These are phyloP conservation scores for Tetragonula carbonaria DNA, from an alignment of 2,888 invertebrate genomes.

Conservation along the genomic window DNA sequence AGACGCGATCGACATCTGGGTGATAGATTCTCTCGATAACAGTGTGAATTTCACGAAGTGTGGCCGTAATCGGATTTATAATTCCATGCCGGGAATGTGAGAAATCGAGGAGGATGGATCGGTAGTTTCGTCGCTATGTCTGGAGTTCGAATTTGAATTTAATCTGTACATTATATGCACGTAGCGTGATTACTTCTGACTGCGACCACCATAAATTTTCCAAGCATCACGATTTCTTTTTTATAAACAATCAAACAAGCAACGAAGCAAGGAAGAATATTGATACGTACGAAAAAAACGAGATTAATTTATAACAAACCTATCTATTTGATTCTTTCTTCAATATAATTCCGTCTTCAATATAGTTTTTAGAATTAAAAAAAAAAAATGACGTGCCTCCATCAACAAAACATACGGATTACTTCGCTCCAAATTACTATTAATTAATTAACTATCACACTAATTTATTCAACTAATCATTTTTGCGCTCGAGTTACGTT, in stretches of 20 bases:
- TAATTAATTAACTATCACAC: neutral
- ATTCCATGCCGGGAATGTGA: conserved; percentile 12
- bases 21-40: conserved; percentile 15
- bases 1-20: conserved; percentile 23
- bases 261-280: too few species aligned
- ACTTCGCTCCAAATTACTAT: neutral
- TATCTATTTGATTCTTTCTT: too few species aligned
- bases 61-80: neutral
- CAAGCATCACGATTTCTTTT: too few species aligned
- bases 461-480: neutral
- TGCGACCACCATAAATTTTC: too few species aligned
- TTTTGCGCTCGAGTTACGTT: neutral
- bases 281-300: too few species aligned
- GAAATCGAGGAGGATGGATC: conserved; percentile 4
- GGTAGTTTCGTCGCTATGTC: neutral
- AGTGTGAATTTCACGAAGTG: conserved; percentile 15
- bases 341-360: neutral
- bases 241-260: too few species aligned
- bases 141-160: neutral
- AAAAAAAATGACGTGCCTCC: neutral
- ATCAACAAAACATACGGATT: neutral
- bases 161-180: neutral
- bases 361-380: neutral
- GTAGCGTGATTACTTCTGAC: too few species aligned
- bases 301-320: too few species aligned